These are phyloP conservation scores for Aphis gossypii DNA, from an alignment of 1,140 invertebrate species.

Conservation along the genomic window DNA sequence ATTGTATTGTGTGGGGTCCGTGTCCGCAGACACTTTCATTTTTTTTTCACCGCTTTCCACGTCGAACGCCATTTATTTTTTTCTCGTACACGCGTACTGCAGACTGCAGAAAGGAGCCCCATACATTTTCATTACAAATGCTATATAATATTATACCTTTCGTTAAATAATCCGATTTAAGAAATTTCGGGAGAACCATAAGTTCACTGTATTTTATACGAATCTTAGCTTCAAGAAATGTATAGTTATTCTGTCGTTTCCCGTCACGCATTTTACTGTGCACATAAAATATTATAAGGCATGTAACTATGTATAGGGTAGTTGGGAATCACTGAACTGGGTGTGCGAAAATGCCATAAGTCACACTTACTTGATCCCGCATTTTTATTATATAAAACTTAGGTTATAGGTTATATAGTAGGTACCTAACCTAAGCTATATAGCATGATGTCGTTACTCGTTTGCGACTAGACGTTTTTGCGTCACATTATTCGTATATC, in stretches of 20 bases:
- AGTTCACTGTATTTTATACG: not conserved
- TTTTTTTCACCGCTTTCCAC: constrained; percentile 3
- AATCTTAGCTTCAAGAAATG: not conserved
- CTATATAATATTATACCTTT: not conserved
- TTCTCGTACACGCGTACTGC: not conserved
- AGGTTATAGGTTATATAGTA: not conserved
- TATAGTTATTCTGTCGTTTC: not conserved
- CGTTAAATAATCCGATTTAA: not conserved
- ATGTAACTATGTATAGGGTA: not conserved
- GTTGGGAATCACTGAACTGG: not conserved
- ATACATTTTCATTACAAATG: not conserved
- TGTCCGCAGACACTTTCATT: constrained; percentile 3
- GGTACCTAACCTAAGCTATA: not conserved
- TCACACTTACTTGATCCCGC: not conserved
- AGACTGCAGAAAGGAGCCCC: not conserved
- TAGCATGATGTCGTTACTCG: not conserved
- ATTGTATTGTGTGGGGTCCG: not conserved
- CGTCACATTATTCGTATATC: not conserved
- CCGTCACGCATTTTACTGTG: not conserved
- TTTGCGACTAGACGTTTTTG: not conserved
- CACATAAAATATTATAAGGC: not conserved
- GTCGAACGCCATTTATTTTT: not conserved
- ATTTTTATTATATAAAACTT: not conserved
- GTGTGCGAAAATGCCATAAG: not conserved
- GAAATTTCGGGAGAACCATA: not conserved